phyloP scores from a whole-genome alignment of 2,888 invertebrate species.

The Ochropleura leucogaster region DNA sequence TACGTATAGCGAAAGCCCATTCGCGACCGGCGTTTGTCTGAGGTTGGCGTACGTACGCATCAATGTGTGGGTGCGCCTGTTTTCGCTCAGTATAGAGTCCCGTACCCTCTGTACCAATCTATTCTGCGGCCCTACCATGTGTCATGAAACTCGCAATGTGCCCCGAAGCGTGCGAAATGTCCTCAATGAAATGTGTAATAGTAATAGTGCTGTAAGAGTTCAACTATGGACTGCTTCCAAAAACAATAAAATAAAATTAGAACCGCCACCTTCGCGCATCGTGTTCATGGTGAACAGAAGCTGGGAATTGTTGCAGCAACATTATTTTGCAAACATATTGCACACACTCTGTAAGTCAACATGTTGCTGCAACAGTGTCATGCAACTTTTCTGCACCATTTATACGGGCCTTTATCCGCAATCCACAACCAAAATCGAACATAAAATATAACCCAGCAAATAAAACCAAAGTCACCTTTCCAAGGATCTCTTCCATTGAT shows the following conservation, averaged over 20 bases:
- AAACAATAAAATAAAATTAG: slow-evolving; percentile 36
- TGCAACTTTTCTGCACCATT: not conserved
- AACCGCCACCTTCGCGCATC: slow-evolving; percentile 49
- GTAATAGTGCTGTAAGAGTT: slow-evolving; percentile 66
- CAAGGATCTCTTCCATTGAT: slow-evolving; percentile 90
- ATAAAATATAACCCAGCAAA: slow-evolving; percentile 81
- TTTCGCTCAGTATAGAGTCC: not conserved
- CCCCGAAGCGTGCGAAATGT: slow-evolving; percentile 61
- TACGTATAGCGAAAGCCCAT: not conserved
- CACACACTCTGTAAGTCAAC: not conserved
- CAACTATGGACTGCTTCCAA: slow-evolving; percentile 75
- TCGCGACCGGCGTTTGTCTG: not conserved
- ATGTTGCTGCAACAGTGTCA: slow-evolving; percentile 2
- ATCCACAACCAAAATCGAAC: slow-evolving; percentile 80
- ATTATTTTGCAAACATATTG: not conserved
- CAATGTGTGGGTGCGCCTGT: not conserved
- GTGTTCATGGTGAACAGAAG: not conserved
- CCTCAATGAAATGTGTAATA: slow-evolving; percentile 60
- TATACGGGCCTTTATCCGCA: slow-evolving; percentile 55
- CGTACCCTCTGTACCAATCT: not conserved
- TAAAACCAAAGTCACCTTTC: slow-evolving; percentile 90
- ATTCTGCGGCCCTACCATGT: slow-evolving; percentile 39
- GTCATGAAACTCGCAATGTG: slow-evolving; percentile 64
- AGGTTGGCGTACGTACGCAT: not conserved
- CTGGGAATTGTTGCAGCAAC: not conserved